These are phyloP conservation scores for Phaethornis superciliosus DNA, from an alignment of 2,113 vertebrate species.

Conservation along the genomic window DNA sequence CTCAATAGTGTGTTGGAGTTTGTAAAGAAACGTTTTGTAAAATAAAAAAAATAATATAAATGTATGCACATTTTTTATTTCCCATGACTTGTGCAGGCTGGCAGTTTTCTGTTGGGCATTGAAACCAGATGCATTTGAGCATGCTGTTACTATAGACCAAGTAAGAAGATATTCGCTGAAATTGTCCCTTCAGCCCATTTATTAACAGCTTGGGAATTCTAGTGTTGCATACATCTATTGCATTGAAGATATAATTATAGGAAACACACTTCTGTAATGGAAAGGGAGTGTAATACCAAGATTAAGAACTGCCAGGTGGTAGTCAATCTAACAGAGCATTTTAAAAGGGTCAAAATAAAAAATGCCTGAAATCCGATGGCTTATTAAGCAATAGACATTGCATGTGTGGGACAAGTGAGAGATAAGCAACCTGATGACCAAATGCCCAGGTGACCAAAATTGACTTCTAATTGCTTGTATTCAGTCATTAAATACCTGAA, in stretches of 20 bases:
- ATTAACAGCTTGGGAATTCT: slow-evolving; percentile 18
- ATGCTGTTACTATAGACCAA: neutral
- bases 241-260: slow-evolving; percentile 44
- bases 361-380: neutral
- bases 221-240: neutral
- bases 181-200: neutral
- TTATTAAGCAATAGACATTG: slow-evolving; percentile 9
- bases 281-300: slow-evolving; percentile 14
- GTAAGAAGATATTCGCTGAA: neutral
- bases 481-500: neutral
- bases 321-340: slow-evolving; percentile 26
- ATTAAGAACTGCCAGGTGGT: slow-evolving; percentile 52
- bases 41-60: neutral
- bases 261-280: slow-evolving; percentile 22
- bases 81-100: neutral
- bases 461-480: slow-evolving; percentile 18
- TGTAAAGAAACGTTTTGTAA: neutral
- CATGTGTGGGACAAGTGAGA: slow-evolving; percentile 55
- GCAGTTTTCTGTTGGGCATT: neutral
- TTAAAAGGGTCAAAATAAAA: slow-evolving; percentile 30
- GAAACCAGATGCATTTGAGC: neutral
- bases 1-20: neutral
- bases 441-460: slow-evolving; percentile 7
- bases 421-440: slow-evolving; percentile 38
- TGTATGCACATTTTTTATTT: neutral